A percentile compares a stretch with the other conserved stretches of the same genome.
These are phyloP conservation scores for Hormaphis cornu DNA, from an alignment of 1,140 invertebrate species.

Conservation along the genomic window DNA sequence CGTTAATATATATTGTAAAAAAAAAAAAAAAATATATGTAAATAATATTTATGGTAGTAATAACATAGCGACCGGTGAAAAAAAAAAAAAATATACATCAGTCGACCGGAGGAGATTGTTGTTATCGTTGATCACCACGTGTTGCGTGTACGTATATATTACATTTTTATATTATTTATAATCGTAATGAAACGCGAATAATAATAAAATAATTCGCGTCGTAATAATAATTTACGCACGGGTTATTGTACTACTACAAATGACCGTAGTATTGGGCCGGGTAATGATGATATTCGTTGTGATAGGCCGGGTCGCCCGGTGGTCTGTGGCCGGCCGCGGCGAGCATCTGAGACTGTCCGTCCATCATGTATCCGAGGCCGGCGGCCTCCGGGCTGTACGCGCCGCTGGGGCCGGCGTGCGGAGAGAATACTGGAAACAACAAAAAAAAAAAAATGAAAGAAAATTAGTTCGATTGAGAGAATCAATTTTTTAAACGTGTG, in stretches of 20 bases:
- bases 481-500: background rate
- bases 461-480: background rate
- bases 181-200: slow-evolving; percentile 10
- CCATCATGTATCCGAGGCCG: slow-evolving; percentile 91
- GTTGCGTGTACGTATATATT: too few relatives aligned
- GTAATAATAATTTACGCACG: slow-evolving; percentile 8
- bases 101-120: slow-evolving; percentile 18
- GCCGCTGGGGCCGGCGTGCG: slow-evolving; percentile 82
- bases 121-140: too few relatives aligned
- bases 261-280: slow-evolving; percentile 83
- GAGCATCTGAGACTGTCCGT: slow-evolving; percentile 85
- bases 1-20: background rate
- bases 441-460: background rate
- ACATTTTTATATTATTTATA: too few relatives aligned
- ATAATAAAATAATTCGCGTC: background rate
- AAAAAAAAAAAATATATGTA: background rate
- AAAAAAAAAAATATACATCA: slow-evolving; percentile 25
- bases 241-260: too few relatives aligned
- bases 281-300: slow-evolving; percentile 78
- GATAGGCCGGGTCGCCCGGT: slow-evolving; percentile 78
- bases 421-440: slow-evolving; percentile 67
- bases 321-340: slow-evolving; percentile 58
- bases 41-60: slow-evolving; percentile 3
- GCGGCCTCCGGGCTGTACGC: slow-evolving; percentile 87
- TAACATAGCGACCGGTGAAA: slow-evolving; percentile 23